Conservation (phyloP, 2,113 vertebrate genomes). For the Cercopithecus mona region DNA sequence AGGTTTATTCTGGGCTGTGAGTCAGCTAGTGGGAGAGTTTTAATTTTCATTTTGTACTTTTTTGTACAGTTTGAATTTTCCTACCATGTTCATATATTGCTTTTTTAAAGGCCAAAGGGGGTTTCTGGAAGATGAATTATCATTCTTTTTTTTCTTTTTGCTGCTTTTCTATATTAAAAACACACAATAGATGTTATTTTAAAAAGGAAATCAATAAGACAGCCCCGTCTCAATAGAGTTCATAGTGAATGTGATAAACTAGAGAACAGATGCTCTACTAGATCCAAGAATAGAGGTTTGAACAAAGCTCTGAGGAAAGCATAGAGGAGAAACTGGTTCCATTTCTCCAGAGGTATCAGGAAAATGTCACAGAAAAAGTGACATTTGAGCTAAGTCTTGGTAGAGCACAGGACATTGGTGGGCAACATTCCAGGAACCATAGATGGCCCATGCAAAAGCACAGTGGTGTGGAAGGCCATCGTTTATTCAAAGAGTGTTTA, state of each 20-base stretch:
- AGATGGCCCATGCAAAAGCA: background rate
- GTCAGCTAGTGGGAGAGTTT: too few species aligned
- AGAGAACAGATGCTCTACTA: conserved; percentile 45
- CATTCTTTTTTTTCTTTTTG: background rate
- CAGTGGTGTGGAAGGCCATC: background rate
- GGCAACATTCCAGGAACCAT: conserved; percentile 4
- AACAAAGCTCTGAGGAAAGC: background rate
- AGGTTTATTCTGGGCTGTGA: too few species aligned
- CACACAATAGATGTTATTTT: conserved; percentile 56
- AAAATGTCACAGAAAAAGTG: background rate
- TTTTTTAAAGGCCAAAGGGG: conserved; percentile 48
- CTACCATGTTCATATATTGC: conserved; percentile 15
- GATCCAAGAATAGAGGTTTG: conserved; percentile 41
- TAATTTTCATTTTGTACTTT: too few species aligned
- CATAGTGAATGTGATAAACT: conserved; percentile 45
- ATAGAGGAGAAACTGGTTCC: conserved; percentile 3
- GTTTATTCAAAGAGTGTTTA: background rate
- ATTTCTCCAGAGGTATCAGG: background rate
- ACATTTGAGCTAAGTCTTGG: conserved; percentile 22
- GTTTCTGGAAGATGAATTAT: conserved; percentile 45
- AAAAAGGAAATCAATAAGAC: conserved; percentile 54
- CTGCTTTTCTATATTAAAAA: conserved; percentile 59
- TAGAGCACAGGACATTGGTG: background rate
- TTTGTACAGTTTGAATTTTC: background rate
- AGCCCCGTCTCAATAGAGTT: conserved; percentile 34